Evolutionary conservation across 2,113 vertebrate species (phyloP).

Genomic region (Tympanuchus pallidicinctus): DNA sequence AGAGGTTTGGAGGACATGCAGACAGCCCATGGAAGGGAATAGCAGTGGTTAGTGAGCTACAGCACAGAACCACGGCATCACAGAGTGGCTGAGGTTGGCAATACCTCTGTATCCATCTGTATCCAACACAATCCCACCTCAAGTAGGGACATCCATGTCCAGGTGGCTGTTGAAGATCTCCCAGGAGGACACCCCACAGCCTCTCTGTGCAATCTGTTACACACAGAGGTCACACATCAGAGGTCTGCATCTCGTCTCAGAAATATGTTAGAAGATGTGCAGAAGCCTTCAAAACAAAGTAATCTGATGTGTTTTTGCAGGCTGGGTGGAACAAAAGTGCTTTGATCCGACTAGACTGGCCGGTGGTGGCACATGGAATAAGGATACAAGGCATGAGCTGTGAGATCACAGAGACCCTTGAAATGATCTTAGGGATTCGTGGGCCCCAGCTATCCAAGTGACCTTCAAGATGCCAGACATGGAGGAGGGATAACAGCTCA

Average conservation of each 20-base stretch:
- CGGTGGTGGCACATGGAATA: accelerated
- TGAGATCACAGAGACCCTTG: neutral
- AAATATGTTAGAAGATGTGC: neutral
- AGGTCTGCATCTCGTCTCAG: neutral
- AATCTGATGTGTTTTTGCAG: neutral
- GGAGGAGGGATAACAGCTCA: neutral
- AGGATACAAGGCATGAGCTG: neutral
- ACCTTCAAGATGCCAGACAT: no score
- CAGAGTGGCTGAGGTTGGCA: neutral
- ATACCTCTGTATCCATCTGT: neutral
- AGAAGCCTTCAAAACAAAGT: neutral
- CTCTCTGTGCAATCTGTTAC: neutral
- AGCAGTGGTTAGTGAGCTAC: neutral
- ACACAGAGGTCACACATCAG: neutral
- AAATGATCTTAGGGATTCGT: neutral
- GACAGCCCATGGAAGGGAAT: neutral
- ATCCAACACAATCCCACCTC: neutral
- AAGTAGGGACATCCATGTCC: neutral
- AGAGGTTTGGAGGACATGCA: neutral
- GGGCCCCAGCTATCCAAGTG: neutral
- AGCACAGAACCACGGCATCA: neutral
- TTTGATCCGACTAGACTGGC: neutral
- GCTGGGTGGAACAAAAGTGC: neutral
- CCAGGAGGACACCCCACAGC: neutral
- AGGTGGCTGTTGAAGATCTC: neutral